Conservation (phyloP, 2,797 vertebrate genomes). For the Denticeps clupeoides region DNA sequence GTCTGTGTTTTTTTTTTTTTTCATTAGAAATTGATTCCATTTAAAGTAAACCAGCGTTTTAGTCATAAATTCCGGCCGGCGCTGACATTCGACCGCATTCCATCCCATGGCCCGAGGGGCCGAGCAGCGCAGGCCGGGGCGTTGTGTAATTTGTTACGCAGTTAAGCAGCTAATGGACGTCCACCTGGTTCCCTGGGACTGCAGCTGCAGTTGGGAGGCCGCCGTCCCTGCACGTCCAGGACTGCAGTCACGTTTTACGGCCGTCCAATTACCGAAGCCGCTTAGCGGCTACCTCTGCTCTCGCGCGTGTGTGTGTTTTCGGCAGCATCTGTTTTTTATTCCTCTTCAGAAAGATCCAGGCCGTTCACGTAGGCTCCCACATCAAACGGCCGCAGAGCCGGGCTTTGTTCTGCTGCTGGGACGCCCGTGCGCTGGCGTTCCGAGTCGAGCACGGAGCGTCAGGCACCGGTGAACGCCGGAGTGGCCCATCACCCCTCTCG, state of each 20-base stretch:
- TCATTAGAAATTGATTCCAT: conserved; percentile 52
- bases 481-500: conserved; percentile 4
- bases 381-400: conserved; percentile 41
- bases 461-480: conserved; percentile 1
- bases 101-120: conserved; percentile 42
- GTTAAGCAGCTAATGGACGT: conserved; percentile 59
- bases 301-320: conserved; percentile 28
- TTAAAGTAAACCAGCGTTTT: conserved; percentile 49
- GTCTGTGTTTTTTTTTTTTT: conserved; percentile 4
- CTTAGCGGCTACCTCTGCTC: conserved; percentile 53
- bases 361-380: conserved; percentile 42
- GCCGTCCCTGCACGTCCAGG: conserved; percentile 52
- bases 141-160: conserved; percentile 63
- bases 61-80: conserved; percentile 55
- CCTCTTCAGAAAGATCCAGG: conserved; percentile 32
- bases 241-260: conserved; percentile 58
- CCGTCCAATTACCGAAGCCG: conserved; percentile 58
- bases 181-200: conserved; percentile 58
- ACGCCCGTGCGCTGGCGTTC: no score
- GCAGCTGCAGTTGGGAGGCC: conserved; percentile 40
- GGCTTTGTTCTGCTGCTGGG: no score
- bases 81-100: conserved; percentile 58
- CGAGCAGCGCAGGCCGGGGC: conserved; percentile 40
- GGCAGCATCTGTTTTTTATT: conserved; percentile 44
- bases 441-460: not conserved